A percentile compares a stretch with the other conserved stretches of the same genome.
phyloP scores from a whole-genome alignment of 2,797 vertebrate species.

The Holocentrus rufus region DNA sequence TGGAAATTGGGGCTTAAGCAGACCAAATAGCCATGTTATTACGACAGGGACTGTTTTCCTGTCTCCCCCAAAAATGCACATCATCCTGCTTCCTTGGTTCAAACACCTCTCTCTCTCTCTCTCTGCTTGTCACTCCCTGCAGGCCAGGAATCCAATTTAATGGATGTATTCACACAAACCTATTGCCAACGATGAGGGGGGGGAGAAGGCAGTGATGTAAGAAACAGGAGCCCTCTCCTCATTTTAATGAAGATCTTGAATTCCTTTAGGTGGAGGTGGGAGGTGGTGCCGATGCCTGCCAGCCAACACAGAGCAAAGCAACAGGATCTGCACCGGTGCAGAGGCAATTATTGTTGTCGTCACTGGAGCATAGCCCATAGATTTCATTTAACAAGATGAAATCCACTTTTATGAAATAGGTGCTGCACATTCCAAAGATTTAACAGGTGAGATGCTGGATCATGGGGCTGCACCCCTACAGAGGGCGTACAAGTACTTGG shows the following conservation, averaged over 20 bases:
- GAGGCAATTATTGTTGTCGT: slow-evolving; percentile 62
- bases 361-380: slow-evolving; percentile 47
- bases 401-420: slow-evolving; percentile 32
- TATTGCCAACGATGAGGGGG: slow-evolving; percentile 68
- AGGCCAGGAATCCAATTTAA: slow-evolving; percentile 83
- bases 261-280: slow-evolving; percentile 63
- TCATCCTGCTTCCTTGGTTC: slow-evolving; percentile 70
- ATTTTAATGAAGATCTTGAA: slow-evolving; percentile 78
- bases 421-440: slow-evolving; percentile 13
- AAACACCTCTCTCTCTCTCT: slow-evolving; percentile 68
- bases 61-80: slow-evolving; percentile 64
- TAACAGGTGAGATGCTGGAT: slow-evolving; percentile 24
- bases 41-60: slow-evolving; percentile 68
- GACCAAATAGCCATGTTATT: slow-evolving; percentile 76
- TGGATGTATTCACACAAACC: slow-evolving; percentile 80
- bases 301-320: slow-evolving; percentile 45
- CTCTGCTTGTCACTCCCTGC: slow-evolving; percentile 72
- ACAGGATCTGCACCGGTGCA: slow-evolving; percentile 45
- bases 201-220: slow-evolving; percentile 60
- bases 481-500: neutral
- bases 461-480: slow-evolving; percentile 2
- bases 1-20: slow-evolving; percentile 75
- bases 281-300: slow-evolving; percentile 45
- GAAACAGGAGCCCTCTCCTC: slow-evolving; percentile 63
- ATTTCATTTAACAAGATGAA: slow-evolving; percentile 62